Base-by-base conservation (phyloP, 1,140 invertebrate genomes). In the Drosophila tsacasi region DNA sequence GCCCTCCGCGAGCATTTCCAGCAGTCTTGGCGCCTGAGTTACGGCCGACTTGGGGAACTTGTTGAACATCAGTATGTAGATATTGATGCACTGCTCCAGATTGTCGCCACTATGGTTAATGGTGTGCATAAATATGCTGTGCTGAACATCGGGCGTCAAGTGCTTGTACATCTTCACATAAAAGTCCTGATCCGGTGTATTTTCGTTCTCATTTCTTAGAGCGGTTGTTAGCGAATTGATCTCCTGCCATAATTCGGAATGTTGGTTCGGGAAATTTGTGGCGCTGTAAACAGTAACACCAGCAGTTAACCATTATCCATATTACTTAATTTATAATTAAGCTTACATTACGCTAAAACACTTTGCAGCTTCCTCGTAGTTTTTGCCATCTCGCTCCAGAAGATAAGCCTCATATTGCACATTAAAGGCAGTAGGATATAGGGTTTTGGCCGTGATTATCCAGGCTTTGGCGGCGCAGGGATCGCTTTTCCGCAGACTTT, bases 401-500 rank as follows among this genome's bases (percentile, higher is more conserved):
- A 95, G 92, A 87, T 97, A 98, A 0, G 96, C 96, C 94, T 97
- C 96, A 93, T 97, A 96, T 94, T 98, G 97, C 49, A 98, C 96
- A 82, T 95, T 95, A 85, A 97, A 97, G 91, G 97, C 97, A 37
- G 96, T 95, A 0, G 97, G 97, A 94, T 96, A 97, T 65, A 98
- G 94, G 10, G 96, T 97, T 95, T 97, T 97, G 0, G 97, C 97
- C 10, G 97, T 98, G n/a, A 98, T 95, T 93, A 98, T 95, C 97
- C 97, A 98, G 23, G 97, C 96, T 94, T 98, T 98, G 2, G 97
- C 97, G 37, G 96, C 95, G 93, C 95, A 95, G 67, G 96, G 95
- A 93, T 98, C 96, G 37, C 91, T 93, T 62, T 90, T 85, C 4
- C 86, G 73, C 10, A 91, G 32, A 15, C 46, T 77, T 72, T 90